These are phyloP conservation scores for Bathynomus jamesi DNA, from an alignment of 1,140 invertebrate species.

Conservation along the genomic window DNA sequence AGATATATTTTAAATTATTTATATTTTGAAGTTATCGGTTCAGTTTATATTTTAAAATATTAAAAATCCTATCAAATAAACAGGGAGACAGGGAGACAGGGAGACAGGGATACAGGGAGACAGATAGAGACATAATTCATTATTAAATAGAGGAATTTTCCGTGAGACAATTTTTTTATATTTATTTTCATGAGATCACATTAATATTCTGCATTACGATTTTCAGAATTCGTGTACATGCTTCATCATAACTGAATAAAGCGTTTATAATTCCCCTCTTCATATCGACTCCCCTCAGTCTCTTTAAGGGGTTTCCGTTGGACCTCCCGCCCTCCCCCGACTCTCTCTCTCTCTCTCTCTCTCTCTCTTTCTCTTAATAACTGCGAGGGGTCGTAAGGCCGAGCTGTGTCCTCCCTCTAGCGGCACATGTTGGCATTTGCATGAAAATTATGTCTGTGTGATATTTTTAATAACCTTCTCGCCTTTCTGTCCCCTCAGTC, in stretches of 20 bases:
- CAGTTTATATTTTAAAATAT: background rate
- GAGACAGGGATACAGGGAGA: background rate
- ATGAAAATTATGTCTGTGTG: constrained; percentile 1
- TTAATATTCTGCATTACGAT: background rate
- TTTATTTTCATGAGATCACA: background rate
- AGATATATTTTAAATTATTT: background rate
- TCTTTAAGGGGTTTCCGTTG: background rate
- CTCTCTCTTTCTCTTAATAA: constrained; percentile 1
- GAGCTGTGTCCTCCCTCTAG: background rate
- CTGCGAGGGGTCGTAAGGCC: background rate
- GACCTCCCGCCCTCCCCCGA: too few species aligned
- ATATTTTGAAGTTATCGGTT: too few species aligned
- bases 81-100: background rate
- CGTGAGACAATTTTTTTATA: background rate
- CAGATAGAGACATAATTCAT: background rate
- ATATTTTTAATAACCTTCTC: background rate
- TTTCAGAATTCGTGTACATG: background rate
- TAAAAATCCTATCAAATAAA: background rate
- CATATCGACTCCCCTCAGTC: background rate
- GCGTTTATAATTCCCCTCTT: background rate
- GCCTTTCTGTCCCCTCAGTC: background rate
- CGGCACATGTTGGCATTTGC: background rate
- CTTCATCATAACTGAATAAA: background rate
- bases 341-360: too few species aligned
- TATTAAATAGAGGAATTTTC: background rate